A percentile compares a stretch with the other conserved stretches of the same genome.
These are phyloP conservation scores for Pelobates cultripes DNA, from an alignment of 2,797 vertebrate genomes.

Conservation along the genomic window DNA sequence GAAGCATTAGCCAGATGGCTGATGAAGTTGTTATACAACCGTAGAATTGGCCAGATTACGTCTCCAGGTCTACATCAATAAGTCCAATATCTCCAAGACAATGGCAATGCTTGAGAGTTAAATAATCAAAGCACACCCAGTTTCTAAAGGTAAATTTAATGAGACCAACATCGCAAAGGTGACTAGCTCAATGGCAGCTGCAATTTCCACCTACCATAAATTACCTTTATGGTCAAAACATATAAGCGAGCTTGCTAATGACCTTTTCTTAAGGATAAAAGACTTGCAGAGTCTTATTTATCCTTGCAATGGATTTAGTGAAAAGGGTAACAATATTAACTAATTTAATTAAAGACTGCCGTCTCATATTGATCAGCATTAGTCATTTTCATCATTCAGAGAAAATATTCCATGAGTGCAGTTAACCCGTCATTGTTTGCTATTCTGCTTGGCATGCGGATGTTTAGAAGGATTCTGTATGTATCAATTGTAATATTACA, in stretches of 20 bases:
- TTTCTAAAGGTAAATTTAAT: not conserved
- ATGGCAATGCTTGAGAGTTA: too few relatives aligned
- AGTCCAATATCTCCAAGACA: too few relatives aligned
- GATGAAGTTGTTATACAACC: too few relatives aligned
- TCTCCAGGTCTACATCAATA: too few relatives aligned
- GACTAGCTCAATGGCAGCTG: not conserved
- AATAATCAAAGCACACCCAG: not conserved
- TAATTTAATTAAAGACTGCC: not conserved
- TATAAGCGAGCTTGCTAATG: conserved; percentile 4
- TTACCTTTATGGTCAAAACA: not conserved
- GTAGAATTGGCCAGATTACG: too few relatives aligned
- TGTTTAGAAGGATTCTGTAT: not conserved
- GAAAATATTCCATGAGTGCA: not conserved
- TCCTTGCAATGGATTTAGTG: not conserved
- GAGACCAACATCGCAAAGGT: not conserved
- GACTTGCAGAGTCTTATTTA: not conserved
- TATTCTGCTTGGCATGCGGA: not conserved
- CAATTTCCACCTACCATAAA: not conserved
- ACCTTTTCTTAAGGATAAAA: not conserved
- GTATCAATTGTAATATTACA: too few relatives aligned
- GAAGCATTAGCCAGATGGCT: too few relatives aligned
- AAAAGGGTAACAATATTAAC: not conserved
- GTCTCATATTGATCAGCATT: conserved; percentile 16
- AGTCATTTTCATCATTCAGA: not conserved
- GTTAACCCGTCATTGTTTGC: not conserved